phyloP scores from a whole-genome alignment of 2,113 vertebrate species.

The Gadus macrocephalus region DNA sequence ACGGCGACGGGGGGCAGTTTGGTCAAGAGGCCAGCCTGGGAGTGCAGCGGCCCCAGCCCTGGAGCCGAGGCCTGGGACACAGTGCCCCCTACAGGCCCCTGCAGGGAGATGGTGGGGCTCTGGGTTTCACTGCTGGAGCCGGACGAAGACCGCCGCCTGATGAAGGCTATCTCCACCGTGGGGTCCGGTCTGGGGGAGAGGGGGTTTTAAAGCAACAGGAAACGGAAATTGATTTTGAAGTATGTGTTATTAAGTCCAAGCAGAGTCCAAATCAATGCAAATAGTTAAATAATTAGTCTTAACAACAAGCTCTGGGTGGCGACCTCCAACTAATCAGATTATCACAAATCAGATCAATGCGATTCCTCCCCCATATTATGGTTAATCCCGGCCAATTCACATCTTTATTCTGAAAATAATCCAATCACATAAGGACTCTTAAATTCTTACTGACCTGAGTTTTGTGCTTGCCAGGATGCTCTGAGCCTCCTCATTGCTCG shows the following conservation, averaged over 20 bases:
- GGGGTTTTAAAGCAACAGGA: background rate
- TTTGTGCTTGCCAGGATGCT: conserved; percentile 80
- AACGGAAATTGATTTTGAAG: too few relatives aligned
- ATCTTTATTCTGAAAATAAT: too few relatives aligned
- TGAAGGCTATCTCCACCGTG: conserved; percentile 88
- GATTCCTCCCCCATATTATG: too few relatives aligned
- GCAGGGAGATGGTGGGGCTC: conserved; percentile 59
- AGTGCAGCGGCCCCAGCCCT: conserved; percentile 15
- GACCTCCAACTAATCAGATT: too few relatives aligned
- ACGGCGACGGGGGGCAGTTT: conserved; percentile 45
- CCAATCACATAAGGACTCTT: too few relatives aligned
- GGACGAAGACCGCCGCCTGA: conserved; percentile 71
- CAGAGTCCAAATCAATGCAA: too few relatives aligned
- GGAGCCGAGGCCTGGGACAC: conserved; percentile 46
- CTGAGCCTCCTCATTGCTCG: conserved; percentile 88
- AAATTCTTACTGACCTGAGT: conserved; percentile 71
- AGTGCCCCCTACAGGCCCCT: conserved; percentile 30
- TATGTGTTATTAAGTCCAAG: too few relatives aligned
- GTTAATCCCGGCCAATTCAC: too few relatives aligned
- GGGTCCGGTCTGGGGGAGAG: conserved; percentile 76
- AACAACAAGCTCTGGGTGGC: too few relatives aligned
- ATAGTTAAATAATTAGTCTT: too few relatives aligned
- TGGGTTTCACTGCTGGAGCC: conserved; percentile 67
- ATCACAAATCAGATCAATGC: too few relatives aligned
- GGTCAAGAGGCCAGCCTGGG: conserved; percentile 43